Conservation (phyloP, 2,113 vertebrate genomes). For the Mastomys coucha region DNA sequence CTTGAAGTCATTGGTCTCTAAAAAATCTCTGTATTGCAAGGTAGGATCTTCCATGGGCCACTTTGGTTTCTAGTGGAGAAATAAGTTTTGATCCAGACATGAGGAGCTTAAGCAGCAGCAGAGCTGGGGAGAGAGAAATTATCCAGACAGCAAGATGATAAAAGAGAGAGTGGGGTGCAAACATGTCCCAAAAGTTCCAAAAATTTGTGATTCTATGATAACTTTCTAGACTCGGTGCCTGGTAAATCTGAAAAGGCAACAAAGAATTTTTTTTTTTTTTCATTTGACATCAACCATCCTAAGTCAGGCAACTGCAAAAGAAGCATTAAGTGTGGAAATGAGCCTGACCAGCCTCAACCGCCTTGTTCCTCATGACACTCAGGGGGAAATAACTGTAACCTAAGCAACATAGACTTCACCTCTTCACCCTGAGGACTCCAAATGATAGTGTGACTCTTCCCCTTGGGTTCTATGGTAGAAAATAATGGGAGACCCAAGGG, state of each 20-base stretch:
- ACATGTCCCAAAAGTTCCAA: not conserved
- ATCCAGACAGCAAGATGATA: not conserved
- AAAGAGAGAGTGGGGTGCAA: not conserved
- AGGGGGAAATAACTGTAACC: slow-evolving; percentile 28
- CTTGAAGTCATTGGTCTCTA: slow-evolving; percentile 39
- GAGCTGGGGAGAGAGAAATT: not conserved
- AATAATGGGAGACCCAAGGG: not conserved
- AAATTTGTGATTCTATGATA: slow-evolving; percentile 47
- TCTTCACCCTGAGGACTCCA: slow-evolving; percentile 62
- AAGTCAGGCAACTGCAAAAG: not conserved
- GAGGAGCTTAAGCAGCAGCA: not conserved
- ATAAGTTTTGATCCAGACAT: not conserved
- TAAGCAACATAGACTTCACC: not conserved
- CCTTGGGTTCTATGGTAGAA: slow-evolving; percentile 3
- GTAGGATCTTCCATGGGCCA: not conserved
- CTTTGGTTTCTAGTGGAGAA: not conserved
- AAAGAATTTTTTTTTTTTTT: slow-evolving; percentile 28
- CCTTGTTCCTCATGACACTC: not conserved
- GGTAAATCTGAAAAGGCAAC: slow-evolving; percentile 35
- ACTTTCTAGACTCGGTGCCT: not conserved
- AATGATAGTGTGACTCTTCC: slow-evolving; percentile 39
- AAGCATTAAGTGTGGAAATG: not conserved
- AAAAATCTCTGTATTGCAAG: not conserved
- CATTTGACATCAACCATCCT: not conserved
- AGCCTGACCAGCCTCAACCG: not conserved